Evolutionary conservation across 2,797 vertebrate species (phyloP).

Genomic region (Peromyscus nudipes): DNA sequence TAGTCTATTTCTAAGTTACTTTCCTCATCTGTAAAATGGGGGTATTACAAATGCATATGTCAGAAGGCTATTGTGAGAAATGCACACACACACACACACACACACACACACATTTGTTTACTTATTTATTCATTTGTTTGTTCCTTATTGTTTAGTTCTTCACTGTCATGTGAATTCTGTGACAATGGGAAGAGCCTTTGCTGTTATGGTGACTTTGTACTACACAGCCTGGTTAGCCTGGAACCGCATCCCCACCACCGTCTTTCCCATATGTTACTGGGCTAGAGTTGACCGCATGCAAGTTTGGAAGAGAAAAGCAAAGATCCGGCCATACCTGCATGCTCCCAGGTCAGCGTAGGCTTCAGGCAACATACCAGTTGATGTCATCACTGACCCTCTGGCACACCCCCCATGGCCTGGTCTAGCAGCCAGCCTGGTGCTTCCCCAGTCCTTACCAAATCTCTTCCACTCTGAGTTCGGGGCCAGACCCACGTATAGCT

Average conservation of each 20-base stretch:
- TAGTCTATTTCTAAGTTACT: not conserved
- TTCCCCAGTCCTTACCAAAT: not conserved
- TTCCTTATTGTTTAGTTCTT: not conserved
- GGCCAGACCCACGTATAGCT: not conserved
- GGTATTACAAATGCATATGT: not conserved
- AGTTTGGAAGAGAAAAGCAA: not conserved
- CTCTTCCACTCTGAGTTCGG: not conserved
- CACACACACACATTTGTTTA: not conserved
- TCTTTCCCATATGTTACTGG: not conserved
- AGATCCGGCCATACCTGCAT: not conserved
- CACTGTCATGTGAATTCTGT: not conserved
- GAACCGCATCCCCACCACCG: not conserved
- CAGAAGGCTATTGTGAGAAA: not conserved
- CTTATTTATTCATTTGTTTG: not conserved
- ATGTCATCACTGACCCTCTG: too few species aligned
- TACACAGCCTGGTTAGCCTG: not conserved
- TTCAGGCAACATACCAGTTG: not conserved
- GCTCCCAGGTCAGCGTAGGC: not conserved
- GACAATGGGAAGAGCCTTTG: not conserved
- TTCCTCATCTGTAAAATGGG: not conserved
- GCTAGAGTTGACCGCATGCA: not conserved
- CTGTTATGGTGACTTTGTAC: not conserved
- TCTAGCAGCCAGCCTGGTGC: not conserved
- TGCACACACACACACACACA: too few species aligned
- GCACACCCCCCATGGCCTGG: too few species aligned